Evolutionary conservation across 2,797 vertebrate species (phyloP), one percentile per base, ranked within the genome.

Genomic region (Phoebastria nigripes): DNA sequence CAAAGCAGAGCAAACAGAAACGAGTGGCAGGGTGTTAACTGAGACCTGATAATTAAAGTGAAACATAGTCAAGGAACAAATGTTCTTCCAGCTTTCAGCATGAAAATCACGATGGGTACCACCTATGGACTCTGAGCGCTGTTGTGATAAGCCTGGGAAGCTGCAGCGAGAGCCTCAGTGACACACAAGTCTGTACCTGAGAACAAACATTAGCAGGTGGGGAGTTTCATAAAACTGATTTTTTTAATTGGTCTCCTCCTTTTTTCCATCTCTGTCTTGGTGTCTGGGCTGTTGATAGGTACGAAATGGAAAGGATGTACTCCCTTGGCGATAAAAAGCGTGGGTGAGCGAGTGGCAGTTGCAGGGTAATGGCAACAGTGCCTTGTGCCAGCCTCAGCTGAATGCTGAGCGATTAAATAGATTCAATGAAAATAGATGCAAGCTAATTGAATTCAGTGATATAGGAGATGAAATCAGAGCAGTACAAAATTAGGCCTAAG

Each of bases 21-120:
- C 83, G 82, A 91, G 54, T 89, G 66, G 61, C 82, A 91, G 87
- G 51, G 79, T 93, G 92, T 93, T 95, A 95, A 95, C 55, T 88
- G 91, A 65, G n/a, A 93, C 74, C 59, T 78, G 86, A 88, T 96
- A 95, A 96, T 93, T 94, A 78, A 87, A 81, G 65, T 24, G 58
- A 91, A 78, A 33, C 35, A 62, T 13, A 92, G 63, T 52, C 10
- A 73, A 84, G 52, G 63, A 87, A 71, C 21, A 67, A 67, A 82
- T 49, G 73, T 51, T 25, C 17, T 77, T 73, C 39, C 37, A 37
- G 66, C 66, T 84, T 91, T 63, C 69, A 67, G 47, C 2, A 20
- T 39, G 39, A 76, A 76, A 91, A 76, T 63, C 58, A 28, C 33
- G 51, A 29, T 47, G 77, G 44, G 56, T 74, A 54, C 42, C 83